Evolutionary conservation across 2,113 vertebrate species (phyloP).

Genomic region (Myodes glareolus): DNA sequence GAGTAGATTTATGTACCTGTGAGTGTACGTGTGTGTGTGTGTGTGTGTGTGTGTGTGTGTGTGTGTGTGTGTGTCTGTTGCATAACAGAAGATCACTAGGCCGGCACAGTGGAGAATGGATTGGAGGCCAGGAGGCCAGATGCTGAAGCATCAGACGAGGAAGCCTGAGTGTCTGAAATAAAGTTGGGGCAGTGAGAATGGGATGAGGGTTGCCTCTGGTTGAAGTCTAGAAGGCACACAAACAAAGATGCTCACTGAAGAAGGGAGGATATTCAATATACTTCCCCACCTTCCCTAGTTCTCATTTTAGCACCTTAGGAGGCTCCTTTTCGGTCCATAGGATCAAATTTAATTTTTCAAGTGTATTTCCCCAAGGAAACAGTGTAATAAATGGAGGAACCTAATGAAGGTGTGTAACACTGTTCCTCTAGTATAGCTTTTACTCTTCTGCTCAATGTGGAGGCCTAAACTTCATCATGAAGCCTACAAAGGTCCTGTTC

Average conservation of each 20-base stretch:
- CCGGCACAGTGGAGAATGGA: background rate
- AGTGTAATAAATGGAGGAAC: background rate
- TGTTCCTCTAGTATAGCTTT: background rate
- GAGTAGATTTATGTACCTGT: background rate
- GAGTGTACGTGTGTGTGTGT: background rate
- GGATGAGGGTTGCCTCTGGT: background rate
- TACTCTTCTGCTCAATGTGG: background rate
- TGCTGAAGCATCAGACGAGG: background rate
- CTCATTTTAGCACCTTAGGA: background rate
- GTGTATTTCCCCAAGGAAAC: background rate
- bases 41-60: background rate
- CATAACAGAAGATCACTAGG: background rate
- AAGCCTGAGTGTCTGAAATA: background rate
- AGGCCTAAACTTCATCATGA: background rate
- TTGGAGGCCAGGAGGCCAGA: background rate
- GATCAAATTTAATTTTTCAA: background rate
- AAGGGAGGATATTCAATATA: background rate
- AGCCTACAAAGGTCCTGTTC: background rate
- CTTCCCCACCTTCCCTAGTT: background rate
- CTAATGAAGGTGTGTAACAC: background rate
- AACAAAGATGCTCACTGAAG: background rate
- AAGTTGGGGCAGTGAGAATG: background rate
- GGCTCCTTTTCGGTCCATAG: background rate
- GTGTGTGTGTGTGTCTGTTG: background rate
- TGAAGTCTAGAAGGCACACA: background rate